phyloP scores from a whole-genome alignment of 2,113 vertebrate genomes.

The Dicerorhinus sumatrensis region DNA sequence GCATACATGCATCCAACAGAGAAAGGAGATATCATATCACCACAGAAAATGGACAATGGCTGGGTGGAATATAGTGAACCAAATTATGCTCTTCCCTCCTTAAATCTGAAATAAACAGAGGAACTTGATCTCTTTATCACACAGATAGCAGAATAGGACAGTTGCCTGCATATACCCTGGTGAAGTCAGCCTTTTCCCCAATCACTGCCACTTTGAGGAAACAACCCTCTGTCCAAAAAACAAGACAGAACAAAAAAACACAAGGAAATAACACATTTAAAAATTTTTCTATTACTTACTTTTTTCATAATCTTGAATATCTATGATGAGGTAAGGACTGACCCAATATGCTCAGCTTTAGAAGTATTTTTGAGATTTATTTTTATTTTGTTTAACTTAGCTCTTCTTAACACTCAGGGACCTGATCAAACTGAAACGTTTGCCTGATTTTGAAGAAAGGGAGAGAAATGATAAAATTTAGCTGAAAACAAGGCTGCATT shows the following conservation, averaged over 20 bases:
- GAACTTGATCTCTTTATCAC: not conserved
- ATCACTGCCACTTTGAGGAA: not conserved
- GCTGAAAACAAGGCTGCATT: constrained; percentile 2
- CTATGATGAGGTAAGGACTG: not conserved
- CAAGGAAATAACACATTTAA: not conserved
- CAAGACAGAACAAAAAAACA: too few relatives aligned
- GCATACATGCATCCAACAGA: not conserved
- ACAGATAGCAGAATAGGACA: not conserved
- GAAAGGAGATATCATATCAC: not conserved
- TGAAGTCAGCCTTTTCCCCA: not conserved
- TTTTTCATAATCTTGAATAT: not conserved
- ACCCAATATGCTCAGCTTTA: not conserved
- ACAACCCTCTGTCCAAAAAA: rapidly evolving
- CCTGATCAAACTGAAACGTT: constrained; percentile 19
- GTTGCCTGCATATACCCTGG: not conserved
- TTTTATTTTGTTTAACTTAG: constrained; percentile 11
- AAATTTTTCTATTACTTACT: not conserved
- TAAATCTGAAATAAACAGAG: not conserved
- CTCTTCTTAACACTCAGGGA: not conserved
- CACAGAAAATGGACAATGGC: not conserved
- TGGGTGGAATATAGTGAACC: not conserved
- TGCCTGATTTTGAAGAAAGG: not conserved
- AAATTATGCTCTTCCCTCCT: not conserved
- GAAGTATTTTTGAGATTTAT: not conserved
- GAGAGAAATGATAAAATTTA: not conserved